Percentiles rank a stretch among this genome's conserved stretches.
Evolutionary conservation across 2,888 invertebrate genomes (phyloP).

Genomic region (Drosophila merina): DNA sequence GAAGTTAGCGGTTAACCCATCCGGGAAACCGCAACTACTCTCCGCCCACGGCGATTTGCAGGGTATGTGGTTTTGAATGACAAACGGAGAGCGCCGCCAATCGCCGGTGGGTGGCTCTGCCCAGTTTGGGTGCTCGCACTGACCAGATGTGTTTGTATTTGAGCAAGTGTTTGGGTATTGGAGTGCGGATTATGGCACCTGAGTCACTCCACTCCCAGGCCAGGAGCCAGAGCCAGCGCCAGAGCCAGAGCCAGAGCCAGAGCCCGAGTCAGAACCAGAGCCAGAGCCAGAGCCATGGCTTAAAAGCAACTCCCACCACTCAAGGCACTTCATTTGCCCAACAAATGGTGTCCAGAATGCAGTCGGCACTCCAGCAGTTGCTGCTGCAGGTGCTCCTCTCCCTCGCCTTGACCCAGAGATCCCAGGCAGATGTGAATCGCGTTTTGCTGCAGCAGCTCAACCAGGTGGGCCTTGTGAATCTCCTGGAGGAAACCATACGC

Average conservation of each 20-base stretch:
- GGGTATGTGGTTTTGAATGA: conserved; percentile 35
- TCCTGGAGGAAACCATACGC: conserved; percentile 49
- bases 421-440: conserved; percentile 7
- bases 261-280: neutral
- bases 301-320: conserved; percentile 35
- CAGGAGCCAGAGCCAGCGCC: conserved; percentile 7
- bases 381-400: neutral
- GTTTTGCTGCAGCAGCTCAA: conserved; percentile 54
- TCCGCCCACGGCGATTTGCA: too few relatives aligned
- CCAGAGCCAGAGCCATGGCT: conserved; percentile 25
- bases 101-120: conserved; percentile 12
- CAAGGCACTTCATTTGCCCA: conserved; percentile 32
- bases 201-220: conserved; percentile 20
- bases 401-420: neutral
- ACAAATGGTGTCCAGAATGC: conserved; percentile 12
- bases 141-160: conserved; percentile 2
- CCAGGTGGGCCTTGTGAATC: conserved; percentile 56
- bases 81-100: too few relatives aligned
- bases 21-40: neutral
- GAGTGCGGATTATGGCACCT: conserved; percentile 23
- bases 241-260: too few relatives aligned
- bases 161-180: too few relatives aligned
- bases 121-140: conserved; percentile 11
- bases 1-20: too few relatives aligned
- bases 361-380: neutral